These are phyloP conservation scores for Pocillopora verrucosa DNA, from an alignment of 64 coral and sea anemone species.

Conservation along the genomic window DNA sequence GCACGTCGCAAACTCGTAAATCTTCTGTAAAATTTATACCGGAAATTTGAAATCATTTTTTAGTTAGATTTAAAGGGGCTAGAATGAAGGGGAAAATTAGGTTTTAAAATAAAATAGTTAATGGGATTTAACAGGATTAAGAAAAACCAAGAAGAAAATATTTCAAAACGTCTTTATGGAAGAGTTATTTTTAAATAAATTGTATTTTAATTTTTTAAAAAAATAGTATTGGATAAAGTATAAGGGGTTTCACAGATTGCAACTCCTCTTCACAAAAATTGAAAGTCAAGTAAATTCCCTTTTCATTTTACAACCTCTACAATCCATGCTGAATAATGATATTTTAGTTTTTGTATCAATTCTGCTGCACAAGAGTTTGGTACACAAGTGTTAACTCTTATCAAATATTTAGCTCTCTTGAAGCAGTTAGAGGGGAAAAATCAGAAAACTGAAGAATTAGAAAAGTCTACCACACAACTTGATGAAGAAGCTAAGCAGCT, in stretches of 20 bases:
- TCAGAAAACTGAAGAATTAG: conserved; percentile 53
- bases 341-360: not conserved
- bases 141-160: too few relatives aligned
- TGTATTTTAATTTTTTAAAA: not conserved
- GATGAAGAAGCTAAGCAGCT: conserved; percentile 92
- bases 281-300: not conserved
- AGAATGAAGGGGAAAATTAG: too few relatives aligned
- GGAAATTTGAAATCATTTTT: too few relatives aligned
- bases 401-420: conserved; percentile 54
- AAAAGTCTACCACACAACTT: conserved; percentile 67
- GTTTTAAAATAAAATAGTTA: too few relatives aligned
- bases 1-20: not conserved
- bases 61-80: too few relatives aligned
- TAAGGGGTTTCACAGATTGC: too few relatives aligned
- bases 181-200: too few relatives aligned
- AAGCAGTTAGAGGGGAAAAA: conserved; percentile 67
- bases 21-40: not conserved
- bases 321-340: not conserved
- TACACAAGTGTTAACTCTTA: conserved; percentile 1
- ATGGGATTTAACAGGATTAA: too few relatives aligned
- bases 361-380: not conserved
- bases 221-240: not conserved
- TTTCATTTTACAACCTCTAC: too few relatives aligned
- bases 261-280: not conserved
- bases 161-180: too few relatives aligned